phyloP scores from a whole-genome alignment of 2,888 invertebrate genomes.

The Pristionchus mayeri region DNA sequence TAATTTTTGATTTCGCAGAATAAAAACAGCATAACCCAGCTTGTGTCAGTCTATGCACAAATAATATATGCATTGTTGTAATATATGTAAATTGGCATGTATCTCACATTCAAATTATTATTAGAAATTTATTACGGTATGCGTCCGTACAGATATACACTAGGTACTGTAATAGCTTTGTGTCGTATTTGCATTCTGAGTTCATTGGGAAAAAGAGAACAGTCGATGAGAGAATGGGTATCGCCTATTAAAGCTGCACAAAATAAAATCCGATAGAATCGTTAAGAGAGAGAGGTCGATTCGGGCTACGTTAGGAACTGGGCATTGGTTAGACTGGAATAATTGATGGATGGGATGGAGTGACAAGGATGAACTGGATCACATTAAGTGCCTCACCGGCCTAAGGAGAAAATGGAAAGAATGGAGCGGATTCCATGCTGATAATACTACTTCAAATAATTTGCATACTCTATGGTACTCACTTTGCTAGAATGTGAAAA shows the following conservation, averaged over 20 bases:
- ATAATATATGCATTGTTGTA: too few species aligned
- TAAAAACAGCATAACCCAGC: too few species aligned
- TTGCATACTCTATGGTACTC: constrained; percentile 21
- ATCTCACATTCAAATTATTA: neutral
- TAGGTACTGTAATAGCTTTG: constrained; percentile 38
- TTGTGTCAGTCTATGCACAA: too few species aligned
- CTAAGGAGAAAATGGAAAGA: neutral
- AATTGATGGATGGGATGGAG: constrained; percentile 24
- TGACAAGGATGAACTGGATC: constrained; percentile 20
- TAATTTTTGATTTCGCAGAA: too few species aligned
- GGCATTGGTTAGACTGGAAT: neutral
- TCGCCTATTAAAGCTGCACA: constrained; percentile 11
- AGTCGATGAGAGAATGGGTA: constrained; percentile 19
- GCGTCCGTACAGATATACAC: constrained; percentile 17
- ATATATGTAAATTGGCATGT: too few species aligned
- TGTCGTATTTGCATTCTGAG: constrained; percentile 27
- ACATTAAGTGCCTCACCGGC: constrained; percentile 33
- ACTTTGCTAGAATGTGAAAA: neutral
- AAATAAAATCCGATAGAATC: constrained; percentile 7
- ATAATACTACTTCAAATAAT: constrained; percentile 1
- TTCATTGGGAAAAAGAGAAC: constrained; percentile 5
- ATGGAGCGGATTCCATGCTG: neutral
- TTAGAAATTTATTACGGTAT: constrained; percentile 27
- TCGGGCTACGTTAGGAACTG: constrained; percentile 11
- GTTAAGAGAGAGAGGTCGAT: neutral